Base-by-base conservation (phyloP, 53 echinoderm and acorn worm genomes). In the Henricia sp. region DNA sequence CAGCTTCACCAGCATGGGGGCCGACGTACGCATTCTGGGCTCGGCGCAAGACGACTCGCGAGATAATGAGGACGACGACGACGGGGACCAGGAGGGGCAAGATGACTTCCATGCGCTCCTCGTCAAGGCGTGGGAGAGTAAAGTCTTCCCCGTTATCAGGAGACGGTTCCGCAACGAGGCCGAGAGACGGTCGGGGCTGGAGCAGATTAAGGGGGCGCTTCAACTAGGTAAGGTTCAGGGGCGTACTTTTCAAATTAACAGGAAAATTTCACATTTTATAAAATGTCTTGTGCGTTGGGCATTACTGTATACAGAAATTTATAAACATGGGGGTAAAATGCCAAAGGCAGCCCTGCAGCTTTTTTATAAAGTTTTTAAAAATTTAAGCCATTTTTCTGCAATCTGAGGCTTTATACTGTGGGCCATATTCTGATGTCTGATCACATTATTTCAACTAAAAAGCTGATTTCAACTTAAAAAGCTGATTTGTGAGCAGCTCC, bases 51-150 rank as follows among this genome's bases (percentile, higher is more conserved):
- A 90, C 37, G 91, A 88, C 6, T 37, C 85, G 12, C 29, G 44
- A 35, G 88, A 88, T 36, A 72, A 88, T 14, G 94, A 94, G 16
- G 89, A 89, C 20, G 93, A 92, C 19, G 93, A 93, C 17, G 93
- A 92, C 19, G 67, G 94, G 13, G 94, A 91, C 35, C 91, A 88
- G 27, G 88, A 91, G 28, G 50, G 80, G 9, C 94, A 94, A 44
- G 91, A 94, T 74, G 94, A 94, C 73, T 91, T 91, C 54, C 91
- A 91, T 27, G 91, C 94, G 16, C 83, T 94, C 19, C 83, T 94
- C 64, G 94, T 94, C 83, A 88, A 88, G 53, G 94, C 94, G 38
- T 94, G 94, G 94, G 94, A 94, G 72, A 85, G 88, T 32, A 94
- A 94, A 50, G 94, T 94, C 52, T 94, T 94, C 83, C 94, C 94